phyloP scores from a whole-genome alignment of 2,113 vertebrate genomes.

The Columbina picui region DNA sequence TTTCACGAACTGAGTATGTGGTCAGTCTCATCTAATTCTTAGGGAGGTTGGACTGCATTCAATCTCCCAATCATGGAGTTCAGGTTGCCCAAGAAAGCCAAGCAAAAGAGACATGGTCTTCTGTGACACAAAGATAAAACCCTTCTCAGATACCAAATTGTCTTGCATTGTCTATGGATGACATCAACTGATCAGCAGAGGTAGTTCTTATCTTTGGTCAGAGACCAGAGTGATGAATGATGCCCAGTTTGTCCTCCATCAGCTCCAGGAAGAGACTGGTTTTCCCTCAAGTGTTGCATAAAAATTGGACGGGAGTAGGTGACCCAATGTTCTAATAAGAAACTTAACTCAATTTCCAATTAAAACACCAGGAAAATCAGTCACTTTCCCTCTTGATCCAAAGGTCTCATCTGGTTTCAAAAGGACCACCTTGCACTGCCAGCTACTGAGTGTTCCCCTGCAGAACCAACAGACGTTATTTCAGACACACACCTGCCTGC shows the following conservation, averaged over 20 bases:
- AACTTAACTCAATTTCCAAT: not conserved
- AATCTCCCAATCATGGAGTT: not conserved
- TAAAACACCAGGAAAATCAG: not conserved
- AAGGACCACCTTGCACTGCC: not conserved
- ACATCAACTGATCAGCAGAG: not conserved
- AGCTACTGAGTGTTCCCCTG: not conserved
- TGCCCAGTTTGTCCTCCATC: not conserved
- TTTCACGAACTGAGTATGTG: not conserved
- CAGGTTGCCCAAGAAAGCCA: not conserved
- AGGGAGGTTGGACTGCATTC: not conserved
- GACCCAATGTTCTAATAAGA: not conserved
- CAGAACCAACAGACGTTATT: rapidly evolving
- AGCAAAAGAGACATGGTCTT: not conserved
- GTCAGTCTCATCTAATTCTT: not conserved
- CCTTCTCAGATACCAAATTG: not conserved
- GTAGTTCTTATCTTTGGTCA: not conserved
- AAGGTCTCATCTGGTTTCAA: not conserved
- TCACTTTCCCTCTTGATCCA: not conserved
- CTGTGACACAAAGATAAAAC: not conserved
- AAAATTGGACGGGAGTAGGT: not conserved
- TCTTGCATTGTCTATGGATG: not conserved
- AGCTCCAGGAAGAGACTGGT: not conserved
- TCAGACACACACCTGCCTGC: not conserved
- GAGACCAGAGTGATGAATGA: not conserved
- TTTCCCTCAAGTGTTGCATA: not conserved